A percentile compares a stretch with the other conserved stretches of the same genome.
phyloP scores from a whole-genome alignment of 2,888 invertebrate species.

The Deilephila elpenor region DNA sequence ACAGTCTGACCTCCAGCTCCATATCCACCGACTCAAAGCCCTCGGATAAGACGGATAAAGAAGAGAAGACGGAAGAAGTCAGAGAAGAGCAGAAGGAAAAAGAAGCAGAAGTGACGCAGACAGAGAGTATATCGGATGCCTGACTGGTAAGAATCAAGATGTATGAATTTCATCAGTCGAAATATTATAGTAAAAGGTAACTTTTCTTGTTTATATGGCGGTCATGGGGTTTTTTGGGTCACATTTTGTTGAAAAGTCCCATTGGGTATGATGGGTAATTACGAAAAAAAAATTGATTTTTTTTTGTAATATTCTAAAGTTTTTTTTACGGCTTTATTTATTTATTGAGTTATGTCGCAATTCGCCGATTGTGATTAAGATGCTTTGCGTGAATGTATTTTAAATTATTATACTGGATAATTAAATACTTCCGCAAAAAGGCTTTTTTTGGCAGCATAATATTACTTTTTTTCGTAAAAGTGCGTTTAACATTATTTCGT shows the following conservation, averaged over 20 bases:
- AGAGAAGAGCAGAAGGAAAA: slow-evolving; percentile 53
- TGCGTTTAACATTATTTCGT: too few species aligned
- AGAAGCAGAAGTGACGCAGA: slow-evolving; percentile 37
- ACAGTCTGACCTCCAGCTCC: slow-evolving; percentile 76
- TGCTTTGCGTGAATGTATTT: too few species aligned
- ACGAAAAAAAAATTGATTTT: background rate
- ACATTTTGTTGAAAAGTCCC: background rate
- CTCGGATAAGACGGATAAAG: slow-evolving; percentile 56
- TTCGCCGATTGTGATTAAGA: background rate
- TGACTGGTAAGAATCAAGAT: slow-evolving; percentile 68
- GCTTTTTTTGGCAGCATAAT: too few species aligned
- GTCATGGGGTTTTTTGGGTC: slow-evolving; percentile 26
- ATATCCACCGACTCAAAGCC: slow-evolving; percentile 76
- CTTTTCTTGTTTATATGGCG: slow-evolving; percentile 38
- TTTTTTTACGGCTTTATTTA: background rate
- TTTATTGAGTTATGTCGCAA: background rate
- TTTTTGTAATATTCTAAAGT: background rate
- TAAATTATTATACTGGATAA: too few species aligned
- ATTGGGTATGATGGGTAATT: too few species aligned
- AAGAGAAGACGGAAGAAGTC: slow-evolving; percentile 53
- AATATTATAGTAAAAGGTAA: slow-evolving; percentile 61
- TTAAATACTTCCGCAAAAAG: too few species aligned
- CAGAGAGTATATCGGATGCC: slow-evolving; percentile 67
- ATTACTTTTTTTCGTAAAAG: too few species aligned
- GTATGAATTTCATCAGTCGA: slow-evolving; percentile 59